Base-by-base conservation (phyloP, 2,888 invertebrate species). In the Bombylius major region DNA sequence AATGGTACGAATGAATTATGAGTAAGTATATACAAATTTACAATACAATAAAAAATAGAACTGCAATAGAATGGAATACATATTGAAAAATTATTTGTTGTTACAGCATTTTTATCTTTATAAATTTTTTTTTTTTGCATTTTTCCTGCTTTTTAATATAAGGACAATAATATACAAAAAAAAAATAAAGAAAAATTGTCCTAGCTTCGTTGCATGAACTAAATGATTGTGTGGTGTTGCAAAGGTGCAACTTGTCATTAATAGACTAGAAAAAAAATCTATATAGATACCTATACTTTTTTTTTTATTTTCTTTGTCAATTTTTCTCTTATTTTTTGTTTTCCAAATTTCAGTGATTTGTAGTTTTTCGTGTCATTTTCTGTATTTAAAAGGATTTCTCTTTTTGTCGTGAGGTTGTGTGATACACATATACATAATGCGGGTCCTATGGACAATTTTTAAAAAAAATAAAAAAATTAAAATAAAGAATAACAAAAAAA, bases 181-280 rank as follows among this genome's bases (percentile, higher is more conserved):
- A 23, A 23, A 23, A 23, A 3, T 2, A 23, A 3, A 23, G 3
- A 23, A 23, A 23, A 23, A 23, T 23, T 23, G 23, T 23, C 23
- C 23, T 23, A 23, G 23, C 23, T 23, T 23, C 3, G 23, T 23
- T 23, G 23, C 23, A 23, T 23, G 23, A 23, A 23, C 23, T 23
- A 23, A 23, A 23, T 23, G 23, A 23, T 23, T 23, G 23, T 23
- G 23, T 23, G 23, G 23, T 23, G 23, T 23, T 23, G 23, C 23
- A 59, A 59, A 59, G 54, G 57, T 54, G 49, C 54, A 59, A 59
- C 57, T 59, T 59, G 59, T 59, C 58, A 58, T 59, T 59, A 58
- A 53, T 57, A 56, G 48, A 23, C 23, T 23, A 23, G 23, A 23
- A 23, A 23, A 23, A 23, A 23, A 23, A 23, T 23, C 23, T 23